Evolutionary conservation across 2,113 vertebrate species (phyloP).

Genomic region (Mustelus asterias): DNA sequence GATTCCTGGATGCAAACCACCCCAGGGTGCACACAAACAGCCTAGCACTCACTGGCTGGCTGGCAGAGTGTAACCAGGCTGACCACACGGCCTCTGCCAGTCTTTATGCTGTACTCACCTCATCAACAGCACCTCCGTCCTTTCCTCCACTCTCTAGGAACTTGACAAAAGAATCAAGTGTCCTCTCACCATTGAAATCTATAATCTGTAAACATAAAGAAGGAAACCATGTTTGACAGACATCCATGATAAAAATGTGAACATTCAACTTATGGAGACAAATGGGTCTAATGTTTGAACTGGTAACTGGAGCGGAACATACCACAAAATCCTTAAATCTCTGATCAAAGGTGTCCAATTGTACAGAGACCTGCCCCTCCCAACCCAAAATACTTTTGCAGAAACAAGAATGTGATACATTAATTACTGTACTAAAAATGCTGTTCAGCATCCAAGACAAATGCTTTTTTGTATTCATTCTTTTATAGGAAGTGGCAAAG

Average conservation of each 20-base stretch:
- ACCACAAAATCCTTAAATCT: not conserved
- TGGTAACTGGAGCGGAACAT: not conserved
- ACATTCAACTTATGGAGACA: not conserved
- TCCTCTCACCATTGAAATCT: constrained; percentile 92
- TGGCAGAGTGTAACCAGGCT: not conserved
- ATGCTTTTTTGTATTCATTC: too few species aligned
- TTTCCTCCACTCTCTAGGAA: constrained; percentile 92
- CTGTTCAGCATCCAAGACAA: not conserved
- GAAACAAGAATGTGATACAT: not conserved
- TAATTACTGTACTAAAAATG: not conserved
- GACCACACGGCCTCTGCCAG: not conserved
- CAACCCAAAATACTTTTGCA: not conserved
- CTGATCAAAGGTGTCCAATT: not conserved
- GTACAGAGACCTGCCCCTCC: not conserved
- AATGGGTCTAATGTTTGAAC: not conserved
- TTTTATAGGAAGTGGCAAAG: too few species aligned
- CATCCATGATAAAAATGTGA: not conserved
- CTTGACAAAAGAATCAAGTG: constrained; percentile 85
- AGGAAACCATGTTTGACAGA: not conserved
- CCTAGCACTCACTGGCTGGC: too few species aligned
- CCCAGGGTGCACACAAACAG: too few species aligned
- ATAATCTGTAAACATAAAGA: constrained; percentile 68
- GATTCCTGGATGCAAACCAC: not conserved
- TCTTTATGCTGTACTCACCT: not conserved
- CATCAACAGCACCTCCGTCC: constrained; percentile 66